Evolutionary conservation across 2,797 vertebrate species (phyloP).

Genomic region (Chloroceryle amazona): DNA sequence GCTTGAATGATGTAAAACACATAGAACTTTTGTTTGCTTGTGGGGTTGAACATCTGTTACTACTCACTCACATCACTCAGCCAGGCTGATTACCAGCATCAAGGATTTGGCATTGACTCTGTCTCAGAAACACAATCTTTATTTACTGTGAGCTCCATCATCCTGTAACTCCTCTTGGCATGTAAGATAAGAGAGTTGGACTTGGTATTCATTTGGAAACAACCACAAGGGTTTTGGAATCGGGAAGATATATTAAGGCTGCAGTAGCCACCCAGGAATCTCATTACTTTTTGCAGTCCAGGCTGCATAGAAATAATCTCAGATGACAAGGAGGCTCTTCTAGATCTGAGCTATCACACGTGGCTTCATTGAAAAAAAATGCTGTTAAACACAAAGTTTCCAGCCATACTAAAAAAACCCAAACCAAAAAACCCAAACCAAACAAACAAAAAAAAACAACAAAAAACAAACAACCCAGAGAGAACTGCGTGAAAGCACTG

Average conservation of each 20-base stretch:
- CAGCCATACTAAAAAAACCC: neutral
- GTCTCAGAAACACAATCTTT: conserved; percentile 84
- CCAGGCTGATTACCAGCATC: conserved; percentile 79
- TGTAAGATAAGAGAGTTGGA: conserved; percentile 11
- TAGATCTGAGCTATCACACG: neutral
- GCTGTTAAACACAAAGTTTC: neutral
- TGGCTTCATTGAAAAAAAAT: neutral
- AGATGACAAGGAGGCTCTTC: conserved; percentile 13
- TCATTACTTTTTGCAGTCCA: neutral
- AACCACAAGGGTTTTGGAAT: conserved; percentile 46
- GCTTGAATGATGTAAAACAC: neutral
- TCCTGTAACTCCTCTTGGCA: conserved; percentile 80
- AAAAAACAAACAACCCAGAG: neutral
- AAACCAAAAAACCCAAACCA: neutral
- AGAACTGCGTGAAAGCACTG: neutral
- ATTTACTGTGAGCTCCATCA: conserved; percentile 83
- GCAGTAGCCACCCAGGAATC: conserved; percentile 44
- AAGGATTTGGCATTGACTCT: conserved; percentile 82
- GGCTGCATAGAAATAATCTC: conserved; percentile 4
- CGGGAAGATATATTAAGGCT: conserved; percentile 26
- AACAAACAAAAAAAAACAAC: neutral
- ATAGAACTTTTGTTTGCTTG: conserved; percentile 17
- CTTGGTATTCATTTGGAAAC: conserved; percentile 69
- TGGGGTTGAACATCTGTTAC: conserved; percentile 58
- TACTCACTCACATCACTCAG: conserved; percentile 77